Evolutionary conservation across 1,140 invertebrate genomes (phyloP).

Genomic region (Leptinotarsa defecta): DNA sequence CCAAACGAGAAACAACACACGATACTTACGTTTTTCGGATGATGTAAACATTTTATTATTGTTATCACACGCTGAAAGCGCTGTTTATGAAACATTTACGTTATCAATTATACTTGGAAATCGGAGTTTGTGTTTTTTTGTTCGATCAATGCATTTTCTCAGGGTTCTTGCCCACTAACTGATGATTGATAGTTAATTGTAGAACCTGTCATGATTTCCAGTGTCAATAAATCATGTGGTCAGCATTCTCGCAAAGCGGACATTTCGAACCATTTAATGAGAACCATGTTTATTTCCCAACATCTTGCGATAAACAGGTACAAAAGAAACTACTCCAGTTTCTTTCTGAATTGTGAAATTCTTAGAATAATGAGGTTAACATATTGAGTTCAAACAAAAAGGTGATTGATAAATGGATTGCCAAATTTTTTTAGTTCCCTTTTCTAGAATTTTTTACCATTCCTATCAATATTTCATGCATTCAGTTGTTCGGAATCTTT

Average conservation of each 20-base stretch:
- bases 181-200: constrained; percentile 25
- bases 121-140: constrained; percentile 22
- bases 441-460: no score
- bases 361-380: background rate
- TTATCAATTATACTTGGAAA: constrained; percentile 19
- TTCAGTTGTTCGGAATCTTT: no score
- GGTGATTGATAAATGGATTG: no score
- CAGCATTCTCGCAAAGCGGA: constrained; percentile 22
- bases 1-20: background rate
- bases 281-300: constrained; percentile 17
- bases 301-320: constrained; percentile 1
- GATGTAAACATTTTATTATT: constrained; percentile 21
- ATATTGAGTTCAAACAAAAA: background rate
- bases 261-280: constrained; percentile 22
- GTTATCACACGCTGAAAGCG: background rate
- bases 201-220: constrained; percentile 16
- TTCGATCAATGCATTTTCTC: constrained; percentile 22
- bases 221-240: constrained; percentile 22
- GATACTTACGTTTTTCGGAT: constrained; percentile 20
- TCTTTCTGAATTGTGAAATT: background rate
- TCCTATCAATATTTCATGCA: no score
- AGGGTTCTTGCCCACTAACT: background rate
- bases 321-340: constrained; percentile 8
- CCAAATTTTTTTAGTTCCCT: no score
- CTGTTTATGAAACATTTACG: constrained; percentile 9